Base-by-base conservation (phyloP, 2,113 vertebrate genomes). In the Salvelinus fontinalis region DNA sequence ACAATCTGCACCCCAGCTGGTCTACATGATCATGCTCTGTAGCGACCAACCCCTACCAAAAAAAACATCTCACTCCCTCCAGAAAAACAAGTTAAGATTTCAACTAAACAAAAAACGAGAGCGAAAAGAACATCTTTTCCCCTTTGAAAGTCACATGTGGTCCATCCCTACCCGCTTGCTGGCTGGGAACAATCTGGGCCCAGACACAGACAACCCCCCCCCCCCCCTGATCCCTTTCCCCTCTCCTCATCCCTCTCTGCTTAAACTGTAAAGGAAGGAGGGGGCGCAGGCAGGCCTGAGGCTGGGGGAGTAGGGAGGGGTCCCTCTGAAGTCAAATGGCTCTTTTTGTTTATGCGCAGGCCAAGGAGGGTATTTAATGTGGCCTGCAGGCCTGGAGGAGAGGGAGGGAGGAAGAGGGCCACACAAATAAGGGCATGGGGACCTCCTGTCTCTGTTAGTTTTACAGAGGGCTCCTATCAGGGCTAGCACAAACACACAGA, bases 1-100 rank as follows among this genome's bases (percentile, higher is more conserved):
- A 78, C 82, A 89, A 90, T 93, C 88, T 92, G 91, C 84, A 86
- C 82, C 89, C 86, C 92, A 93, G 91, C 91, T 93, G 91, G 87
- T 76, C 39, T 83, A 82, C 87, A 87, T 86, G 83, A 87, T 86
- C 81, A 82, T 84, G 79, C 82, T 81, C 76, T 85, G 73, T 75
- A 82, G 67, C 67, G 22, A 80, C 75, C 70, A 24, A 67, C 60
- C 4, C 65, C 24, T 7, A 14, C 22, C 0, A 11, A n/a, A 64
- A 64, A 5, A 44, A 68, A 39, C 31, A 44, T 39, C 31, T 79
- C 75, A 78, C 60, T 79, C 83, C 71, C 74, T 54, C 73, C 59
- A 74, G 26, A 69, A 65, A 14, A 75, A 79, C 64, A 73, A 68
- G 67, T 20, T 22, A 70, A 6, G 27, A 69, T 34, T 22, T 39